These are phyloP conservation scores for Aricia agestis DNA, from an alignment of 1,140 invertebrate species.

Conservation along the genomic window DNA sequence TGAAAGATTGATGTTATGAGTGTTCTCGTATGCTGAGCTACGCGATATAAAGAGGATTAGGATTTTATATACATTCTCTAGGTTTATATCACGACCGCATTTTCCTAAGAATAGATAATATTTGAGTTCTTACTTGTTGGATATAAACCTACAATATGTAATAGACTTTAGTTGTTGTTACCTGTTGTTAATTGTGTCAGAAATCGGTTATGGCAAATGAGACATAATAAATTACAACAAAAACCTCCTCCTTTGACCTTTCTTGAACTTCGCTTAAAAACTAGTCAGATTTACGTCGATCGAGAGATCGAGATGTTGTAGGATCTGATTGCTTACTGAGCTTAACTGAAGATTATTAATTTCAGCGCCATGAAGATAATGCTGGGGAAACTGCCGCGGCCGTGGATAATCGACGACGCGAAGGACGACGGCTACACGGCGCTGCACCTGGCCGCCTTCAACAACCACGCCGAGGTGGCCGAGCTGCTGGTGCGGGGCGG, in stretches of 20 bases:
- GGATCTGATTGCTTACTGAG: too few species aligned
- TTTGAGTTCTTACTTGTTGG: not conserved
- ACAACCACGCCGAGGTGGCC: constrained; percentile 98
- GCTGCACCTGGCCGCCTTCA: constrained; percentile 95
- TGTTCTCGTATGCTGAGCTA: not conserved
- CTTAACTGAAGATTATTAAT: constrained; percentile 32
- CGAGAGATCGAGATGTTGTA: too few species aligned
- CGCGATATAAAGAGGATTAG: not conserved
- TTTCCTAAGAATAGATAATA: not conserved
- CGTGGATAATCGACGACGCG: constrained; percentile 98
- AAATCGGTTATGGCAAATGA: too few species aligned
- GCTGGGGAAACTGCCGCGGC: constrained; percentile 89
- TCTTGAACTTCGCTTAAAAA: too few species aligned
- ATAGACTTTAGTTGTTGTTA: too few species aligned
- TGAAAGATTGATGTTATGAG: not conserved
- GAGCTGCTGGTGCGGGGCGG: constrained; percentile 92
- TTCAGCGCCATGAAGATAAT: constrained; percentile 96
- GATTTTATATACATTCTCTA: not conserved
- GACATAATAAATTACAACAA: too few species aligned
- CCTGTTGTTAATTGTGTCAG: too few species aligned
- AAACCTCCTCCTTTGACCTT: too few species aligned
- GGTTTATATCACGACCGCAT: not conserved
- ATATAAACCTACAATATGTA: too few species aligned
- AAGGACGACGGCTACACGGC: constrained; percentile 99
- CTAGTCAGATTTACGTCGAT: too few species aligned